Evolutionary conservation across 2,113 vertebrate species (phyloP), one percentile per base, ranked within the genome.

Genomic region (Tenrec ecaudatus): DNA sequence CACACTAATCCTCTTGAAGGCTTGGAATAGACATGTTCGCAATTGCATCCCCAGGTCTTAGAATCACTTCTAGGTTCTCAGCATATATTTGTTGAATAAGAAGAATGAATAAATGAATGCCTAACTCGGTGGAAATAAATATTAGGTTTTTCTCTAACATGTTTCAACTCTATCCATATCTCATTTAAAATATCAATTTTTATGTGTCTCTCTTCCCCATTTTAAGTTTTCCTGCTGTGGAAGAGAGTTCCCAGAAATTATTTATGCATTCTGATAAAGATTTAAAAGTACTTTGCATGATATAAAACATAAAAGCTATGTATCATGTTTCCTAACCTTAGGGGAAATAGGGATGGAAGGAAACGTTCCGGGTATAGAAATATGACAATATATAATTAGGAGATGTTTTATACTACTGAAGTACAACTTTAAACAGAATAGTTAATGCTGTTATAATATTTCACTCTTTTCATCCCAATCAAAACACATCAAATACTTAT

Each of bases 321-420:
- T 92, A 86, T 84, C 47, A 68, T 84, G 95, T 86, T 0, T 97
- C 96, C 73, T 86, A 90, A 86, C 82, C 93, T 82, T 92, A 86
- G 93, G 89, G 84, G 71, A 92, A 95, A 77, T 79, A 92, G 40
- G 43, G 91, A 84, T 89, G 73, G 58, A 69, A 87, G 29, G 81
- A 86, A n/a, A 94, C 53, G 88, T 53, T 87, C 83, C 38, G 31
- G 40, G 82, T 68, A 87, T 73, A 78, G 22, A 83, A 92, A 25
- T 88, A 89, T 94, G 88, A 79, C 29, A 88, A 76, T 80, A 90
- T 89, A 43, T 96, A 87, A 94, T 94, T 89, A 83, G 62, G 29
- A 36, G 57, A 11, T 85, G 19, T 82, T 96, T 95, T 95, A 62
- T 95, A 47, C 94, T 96, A 40, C 76, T 93, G 82, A 94, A 93